Evolutionary conservation across 2,113 vertebrate genomes (phyloP).

Genomic region (Crocuta crocuta): DNA sequence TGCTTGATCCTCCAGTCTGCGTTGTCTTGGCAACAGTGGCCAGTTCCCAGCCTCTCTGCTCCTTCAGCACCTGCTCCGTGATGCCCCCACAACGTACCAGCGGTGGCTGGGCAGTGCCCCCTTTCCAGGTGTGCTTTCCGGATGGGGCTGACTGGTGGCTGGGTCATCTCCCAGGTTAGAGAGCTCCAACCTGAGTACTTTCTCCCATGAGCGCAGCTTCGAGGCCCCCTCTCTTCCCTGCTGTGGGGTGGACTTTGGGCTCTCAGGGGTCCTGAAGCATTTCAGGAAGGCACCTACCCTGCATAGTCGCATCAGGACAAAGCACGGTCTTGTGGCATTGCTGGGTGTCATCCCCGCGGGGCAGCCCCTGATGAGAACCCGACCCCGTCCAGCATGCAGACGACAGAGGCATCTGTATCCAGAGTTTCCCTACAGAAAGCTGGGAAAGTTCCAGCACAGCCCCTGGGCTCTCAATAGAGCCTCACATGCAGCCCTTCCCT

Average conservation of each 20-base stretch:
- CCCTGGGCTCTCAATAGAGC: no score
- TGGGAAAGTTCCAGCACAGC: background rate
- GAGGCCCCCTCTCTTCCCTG: background rate
- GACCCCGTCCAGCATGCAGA: background rate
- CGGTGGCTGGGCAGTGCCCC: background rate
- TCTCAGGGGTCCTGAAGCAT: background rate
- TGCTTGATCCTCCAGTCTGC: rapidly evolving
- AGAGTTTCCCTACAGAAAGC: background rate
- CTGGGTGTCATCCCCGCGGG: background rate
- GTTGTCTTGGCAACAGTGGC: background rate
- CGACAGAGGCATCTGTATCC: background rate
- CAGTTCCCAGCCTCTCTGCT: background rate
- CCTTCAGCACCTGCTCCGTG: no score
- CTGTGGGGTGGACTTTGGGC: background rate
- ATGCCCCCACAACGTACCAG: background rate
- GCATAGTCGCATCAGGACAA: background rate
- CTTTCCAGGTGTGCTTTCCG: background rate
- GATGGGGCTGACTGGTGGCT: no score
- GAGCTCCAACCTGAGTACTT: background rate
- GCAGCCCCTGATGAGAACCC: background rate
- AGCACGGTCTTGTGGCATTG: background rate
- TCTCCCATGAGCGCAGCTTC: background rate
- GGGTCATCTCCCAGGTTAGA: background rate
- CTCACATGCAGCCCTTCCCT: background rate
- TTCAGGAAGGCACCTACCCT: background rate